Conservation (phyloP, 1,140 invertebrate species). For the Mizuhopecten yessoensis region DNA sequence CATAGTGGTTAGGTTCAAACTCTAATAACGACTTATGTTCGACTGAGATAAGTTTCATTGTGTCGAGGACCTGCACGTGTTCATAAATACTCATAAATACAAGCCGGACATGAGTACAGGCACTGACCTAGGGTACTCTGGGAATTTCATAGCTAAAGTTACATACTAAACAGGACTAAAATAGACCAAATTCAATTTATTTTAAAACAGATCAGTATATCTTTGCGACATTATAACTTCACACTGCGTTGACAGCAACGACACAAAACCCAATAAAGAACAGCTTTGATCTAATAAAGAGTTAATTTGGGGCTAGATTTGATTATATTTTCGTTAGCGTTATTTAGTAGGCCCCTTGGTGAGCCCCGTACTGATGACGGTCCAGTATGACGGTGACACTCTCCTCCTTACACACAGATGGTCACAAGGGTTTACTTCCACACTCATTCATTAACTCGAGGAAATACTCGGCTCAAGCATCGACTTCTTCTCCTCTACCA, state of each 20-base stretch:
- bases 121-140: too few species aligned
- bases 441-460: conserved; percentile 33
- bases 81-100: not conserved
- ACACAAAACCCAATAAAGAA: not conserved
- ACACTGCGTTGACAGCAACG: too few species aligned
- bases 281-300: not conserved
- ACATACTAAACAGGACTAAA: not conserved
- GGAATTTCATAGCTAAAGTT: not conserved
- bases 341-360: not conserved
- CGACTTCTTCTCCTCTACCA: not conserved
- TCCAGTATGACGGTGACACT: not conserved
- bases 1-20: not conserved
- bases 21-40: not conserved
- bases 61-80: not conserved
- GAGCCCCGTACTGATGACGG: not conserved
- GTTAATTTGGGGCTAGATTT: not conserved
- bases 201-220: not conserved
- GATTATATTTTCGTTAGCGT: not conserved
- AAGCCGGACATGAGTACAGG: not conserved
- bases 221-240: too few species aligned
- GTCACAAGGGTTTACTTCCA: conserved; percentile 3
- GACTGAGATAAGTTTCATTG: not conserved
- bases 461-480: not conserved
- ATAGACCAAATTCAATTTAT: not conserved
- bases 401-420: not conserved